Evolutionary conservation across 2,113 vertebrate genomes (phyloP).

Genomic region (Anthoscopus minutus): DNA sequence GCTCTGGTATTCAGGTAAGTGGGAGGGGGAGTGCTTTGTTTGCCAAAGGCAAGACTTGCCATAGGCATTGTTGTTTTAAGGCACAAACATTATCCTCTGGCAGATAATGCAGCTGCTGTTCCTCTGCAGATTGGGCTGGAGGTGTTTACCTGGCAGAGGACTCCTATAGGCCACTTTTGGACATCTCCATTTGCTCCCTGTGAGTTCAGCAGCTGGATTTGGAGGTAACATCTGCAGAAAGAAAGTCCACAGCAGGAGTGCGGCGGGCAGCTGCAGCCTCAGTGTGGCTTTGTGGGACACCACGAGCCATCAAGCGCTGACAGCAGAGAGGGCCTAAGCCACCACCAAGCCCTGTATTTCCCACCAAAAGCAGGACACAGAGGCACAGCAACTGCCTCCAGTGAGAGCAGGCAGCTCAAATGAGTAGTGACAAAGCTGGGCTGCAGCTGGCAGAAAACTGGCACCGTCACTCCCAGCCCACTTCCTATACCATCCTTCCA

Average conservation of each 20-base stretch:
- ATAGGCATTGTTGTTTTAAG: not conserved
- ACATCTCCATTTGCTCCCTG: not conserved
- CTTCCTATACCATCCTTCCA: not conserved
- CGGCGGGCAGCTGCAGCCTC: not conserved
- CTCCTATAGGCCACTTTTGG: not conserved
- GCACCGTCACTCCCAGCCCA: not conserved
- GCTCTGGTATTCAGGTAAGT: not conserved
- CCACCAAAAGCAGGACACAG: not conserved
- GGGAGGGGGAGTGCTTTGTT: not conserved
- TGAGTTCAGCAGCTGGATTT: not conserved
- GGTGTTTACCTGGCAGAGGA: not conserved
- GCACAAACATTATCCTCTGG: not conserved
- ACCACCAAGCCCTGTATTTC: not conserved
- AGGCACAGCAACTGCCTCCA: not conserved
- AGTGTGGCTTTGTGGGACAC: accelerated
- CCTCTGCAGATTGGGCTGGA: not conserved
- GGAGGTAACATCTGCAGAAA: not conserved
- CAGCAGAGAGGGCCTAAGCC: accelerated
- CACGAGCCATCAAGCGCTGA: not conserved
- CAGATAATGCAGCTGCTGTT: not conserved
- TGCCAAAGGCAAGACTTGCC: not conserved
- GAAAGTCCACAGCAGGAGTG: not conserved
- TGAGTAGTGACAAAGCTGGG: not conserved
- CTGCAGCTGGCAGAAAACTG: not conserved
- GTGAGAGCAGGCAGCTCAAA: not conserved